Evolutionary conservation across 2,113 vertebrate species (phyloP), one percentile per base, ranked within the genome.

Genomic region (Zosterops borbonicus): DNA sequence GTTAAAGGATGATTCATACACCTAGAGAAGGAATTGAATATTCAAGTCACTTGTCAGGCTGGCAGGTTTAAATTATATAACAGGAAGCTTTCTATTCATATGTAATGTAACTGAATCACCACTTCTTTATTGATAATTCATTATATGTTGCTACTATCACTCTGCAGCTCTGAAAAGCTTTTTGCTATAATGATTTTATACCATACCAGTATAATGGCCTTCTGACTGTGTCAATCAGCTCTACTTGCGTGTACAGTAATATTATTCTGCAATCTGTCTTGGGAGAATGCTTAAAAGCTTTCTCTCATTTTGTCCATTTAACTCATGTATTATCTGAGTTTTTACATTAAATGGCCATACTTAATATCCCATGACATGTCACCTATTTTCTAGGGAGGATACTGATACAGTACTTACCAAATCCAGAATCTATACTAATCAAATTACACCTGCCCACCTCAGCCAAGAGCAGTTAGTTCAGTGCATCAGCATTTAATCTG

Each of bases 271-370:
- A 84, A 97, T 98, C 97, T 83, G 95, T 98, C 98, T 98, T 98
- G 97, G 97, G 98, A 98, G 97, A 95, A 96, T 94, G 97, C 98
- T 98, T 98, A 98, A 98, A 98, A 98, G 98, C 98, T 98, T 98
- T 98, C 97, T 97, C 98, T 98, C 98, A 98, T 98, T 97, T 98
- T 98, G 98, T 97, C 97, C 96, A 96, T 97, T 98, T 98, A 98
- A 98, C 98, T 98, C 98, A 60, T 98, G 98, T 98, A 98, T 98
- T 98, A 98, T 98, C 97, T 94, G 97, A 96, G 97, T 98, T 98
- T 98, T 98, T 98, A 98, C 98, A 98, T 98, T 98, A 98, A 98
- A 98, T 98, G 98, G 96, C 96, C 96, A 95, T 98, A 97, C 97
- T 98, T 98, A 98, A 98, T 98, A 98, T 98, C 98, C 97, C 97